Base-by-base conservation (phyloP, 2,888 invertebrate genomes). In the Yponomeuta malinellus region DNA sequence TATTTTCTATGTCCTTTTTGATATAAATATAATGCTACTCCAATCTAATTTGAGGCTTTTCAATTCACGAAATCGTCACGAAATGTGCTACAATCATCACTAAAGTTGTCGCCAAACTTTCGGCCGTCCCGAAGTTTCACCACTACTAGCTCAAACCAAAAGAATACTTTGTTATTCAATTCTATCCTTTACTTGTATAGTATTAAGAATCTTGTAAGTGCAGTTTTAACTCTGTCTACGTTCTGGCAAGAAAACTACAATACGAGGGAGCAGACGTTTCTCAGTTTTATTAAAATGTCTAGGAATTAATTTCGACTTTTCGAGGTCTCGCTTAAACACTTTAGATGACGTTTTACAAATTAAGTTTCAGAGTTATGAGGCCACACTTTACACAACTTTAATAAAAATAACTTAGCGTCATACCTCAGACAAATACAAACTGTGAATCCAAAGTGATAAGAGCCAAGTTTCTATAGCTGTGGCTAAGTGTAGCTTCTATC, bases 291-390 rank as follows among this genome's bases (percentile, higher is more conserved):
- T 29, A 64, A 31, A 33, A 43, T 67, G 15, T 33, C 43, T 29
- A 29, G 37, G 67, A 67, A 67, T 67, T 67, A 67, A 67, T 67
- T 67, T 59, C 67, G 37, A 37, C 33, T 43, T 12, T 37, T n/a
- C 8, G 67, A 29, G 67, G 67, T 67, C 29, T 31, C 43, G 59
- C 70, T 33, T n/a, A 63, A 70, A 37, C 63, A 63, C 10, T 70
- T 63, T 8, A 12, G 63, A 70, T 48, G 52, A 52, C 52, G 52
- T 69, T 31, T 70, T 33, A 33, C 33, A 69, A 69, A 69, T 69
- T 59, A 69, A 69, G 31, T 67, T 67, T 67, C 33, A 37, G 67
- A 67, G 67, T 67, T 37, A 67, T 67, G 37, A n/a, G 65, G 31
- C 65, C 31, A 12, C 29, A 65, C 33, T 29, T 65, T 65, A 29